Evolutionary conservation across 2,113 vertebrate species (phyloP).

Genomic region (Solenodon paradoxus): DNA sequence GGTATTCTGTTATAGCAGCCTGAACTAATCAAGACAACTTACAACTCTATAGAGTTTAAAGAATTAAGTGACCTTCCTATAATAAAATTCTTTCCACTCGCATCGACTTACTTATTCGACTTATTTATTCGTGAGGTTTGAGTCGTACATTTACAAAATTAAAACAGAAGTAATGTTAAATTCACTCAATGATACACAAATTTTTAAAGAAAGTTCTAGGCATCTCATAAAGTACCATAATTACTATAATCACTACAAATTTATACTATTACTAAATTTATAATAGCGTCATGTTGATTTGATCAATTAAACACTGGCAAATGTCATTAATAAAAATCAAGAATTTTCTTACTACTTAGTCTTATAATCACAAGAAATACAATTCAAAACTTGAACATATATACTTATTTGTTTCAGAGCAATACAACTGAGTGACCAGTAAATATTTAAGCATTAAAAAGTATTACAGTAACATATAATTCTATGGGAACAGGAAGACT

Average conservation of each 20-base stretch:
- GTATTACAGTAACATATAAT: not conserved
- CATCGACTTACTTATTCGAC: not conserved
- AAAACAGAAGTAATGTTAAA: not conserved
- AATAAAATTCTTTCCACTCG: not conserved
- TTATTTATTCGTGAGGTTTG: too few species aligned
- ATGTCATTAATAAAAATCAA: not conserved
- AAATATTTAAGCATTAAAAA: not conserved
- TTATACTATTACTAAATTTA: not conserved
- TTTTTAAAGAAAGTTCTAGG: not conserved
- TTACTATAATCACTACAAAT: not conserved
- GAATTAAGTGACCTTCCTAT: not conserved
- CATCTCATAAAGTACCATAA: not conserved
- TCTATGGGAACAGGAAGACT: not conserved
- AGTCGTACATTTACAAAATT: not conserved
- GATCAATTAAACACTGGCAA: not conserved
- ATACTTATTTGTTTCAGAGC: not conserved
- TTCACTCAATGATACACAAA: not conserved
- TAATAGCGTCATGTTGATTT: not conserved
- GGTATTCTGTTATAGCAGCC: not conserved
- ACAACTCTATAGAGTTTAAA: not conserved
- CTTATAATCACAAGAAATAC: not conserved
- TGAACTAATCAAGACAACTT: not conserved
- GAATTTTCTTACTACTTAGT: not conserved
- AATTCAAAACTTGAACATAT: not conserved
- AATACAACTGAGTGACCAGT: not conserved